Conservation (phyloP, 2,113 vertebrate species). For the Rallus limicola region DNA sequence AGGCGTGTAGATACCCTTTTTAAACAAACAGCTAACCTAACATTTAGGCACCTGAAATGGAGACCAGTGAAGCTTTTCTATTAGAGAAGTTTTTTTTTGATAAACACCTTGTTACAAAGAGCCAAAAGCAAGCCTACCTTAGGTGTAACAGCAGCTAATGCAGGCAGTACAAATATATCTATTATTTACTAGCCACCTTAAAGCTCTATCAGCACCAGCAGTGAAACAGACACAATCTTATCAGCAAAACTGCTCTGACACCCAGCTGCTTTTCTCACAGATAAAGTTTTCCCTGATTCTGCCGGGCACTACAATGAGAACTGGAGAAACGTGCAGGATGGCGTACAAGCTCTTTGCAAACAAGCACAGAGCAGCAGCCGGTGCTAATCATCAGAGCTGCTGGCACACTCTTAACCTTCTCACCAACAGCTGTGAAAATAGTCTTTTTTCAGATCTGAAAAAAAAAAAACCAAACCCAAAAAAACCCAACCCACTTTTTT, state of each 20-base stretch:
- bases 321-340: neutral
- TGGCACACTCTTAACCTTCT: slow-evolving; percentile 18
- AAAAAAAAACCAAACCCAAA: neutral
- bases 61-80: neutral
- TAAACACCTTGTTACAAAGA: neutral
- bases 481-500: neutral
- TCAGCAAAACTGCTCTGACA: slow-evolving; percentile 45
- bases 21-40: neutral
- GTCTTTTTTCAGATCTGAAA: neutral
- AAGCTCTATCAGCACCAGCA: neutral
- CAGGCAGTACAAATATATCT: slow-evolving; percentile 24
- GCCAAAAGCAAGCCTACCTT: neutral
- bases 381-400: neutral
- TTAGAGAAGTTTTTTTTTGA: neutral
- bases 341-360: neutral
- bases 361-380: neutral
- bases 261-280: slow-evolving; percentile 25
- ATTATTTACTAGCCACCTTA: slow-evolving; percentile 57
- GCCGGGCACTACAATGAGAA: neutral
- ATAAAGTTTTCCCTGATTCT: neutral
- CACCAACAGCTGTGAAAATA: slow-evolving; percentile 35
- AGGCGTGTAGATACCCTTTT: slow-evolving; percentile 5
- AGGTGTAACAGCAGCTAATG: neutral
- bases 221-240: slow-evolving; percentile 58
- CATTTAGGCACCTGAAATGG: neutral